phyloP scores from a whole-genome alignment of 2,888 invertebrate species.

The Podabrus alpinus region DNA sequence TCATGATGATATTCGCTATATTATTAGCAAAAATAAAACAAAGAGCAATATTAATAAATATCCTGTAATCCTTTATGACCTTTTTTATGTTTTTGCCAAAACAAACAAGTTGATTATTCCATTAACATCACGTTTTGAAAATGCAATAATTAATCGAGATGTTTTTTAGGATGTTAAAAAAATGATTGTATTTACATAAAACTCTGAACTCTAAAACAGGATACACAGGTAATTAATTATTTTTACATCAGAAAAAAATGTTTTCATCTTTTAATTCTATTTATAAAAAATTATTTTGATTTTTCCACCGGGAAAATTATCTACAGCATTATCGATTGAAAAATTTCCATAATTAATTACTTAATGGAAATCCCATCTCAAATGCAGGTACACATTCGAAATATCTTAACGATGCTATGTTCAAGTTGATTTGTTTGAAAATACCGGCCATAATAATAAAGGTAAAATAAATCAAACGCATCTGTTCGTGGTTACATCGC shows the following conservation, averaged over 20 bases:
- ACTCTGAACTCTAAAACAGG: neutral
- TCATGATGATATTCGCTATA: slow-evolving; percentile 7
- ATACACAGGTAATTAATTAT: neutral
- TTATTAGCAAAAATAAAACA: slow-evolving; percentile 19
- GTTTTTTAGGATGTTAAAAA: neutral
- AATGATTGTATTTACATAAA: neutral
- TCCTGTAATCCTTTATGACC: slow-evolving; percentile 7
- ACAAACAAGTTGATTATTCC: neutral
- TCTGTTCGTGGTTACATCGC: neutral
- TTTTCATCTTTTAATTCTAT: no score
- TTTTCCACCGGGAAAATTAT: neutral
- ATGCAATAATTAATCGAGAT: neutral
- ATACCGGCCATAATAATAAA: neutral
- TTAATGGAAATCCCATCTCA: neutral
- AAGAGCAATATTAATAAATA: slow-evolving; percentile 14
- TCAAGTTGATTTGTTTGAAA: neutral
- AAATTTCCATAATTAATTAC: neutral
- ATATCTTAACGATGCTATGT: neutral
- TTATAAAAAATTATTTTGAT: no score
- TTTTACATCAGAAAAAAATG: no score
- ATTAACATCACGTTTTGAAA: neutral
- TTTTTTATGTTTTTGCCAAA: neutral
- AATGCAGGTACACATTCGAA: neutral
- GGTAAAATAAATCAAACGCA: neutral
- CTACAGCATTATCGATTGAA: neutral